Evolutionary conservation across 1,140 invertebrate genomes (phyloP).

Genomic region (Camponotus floridanus): DNA sequence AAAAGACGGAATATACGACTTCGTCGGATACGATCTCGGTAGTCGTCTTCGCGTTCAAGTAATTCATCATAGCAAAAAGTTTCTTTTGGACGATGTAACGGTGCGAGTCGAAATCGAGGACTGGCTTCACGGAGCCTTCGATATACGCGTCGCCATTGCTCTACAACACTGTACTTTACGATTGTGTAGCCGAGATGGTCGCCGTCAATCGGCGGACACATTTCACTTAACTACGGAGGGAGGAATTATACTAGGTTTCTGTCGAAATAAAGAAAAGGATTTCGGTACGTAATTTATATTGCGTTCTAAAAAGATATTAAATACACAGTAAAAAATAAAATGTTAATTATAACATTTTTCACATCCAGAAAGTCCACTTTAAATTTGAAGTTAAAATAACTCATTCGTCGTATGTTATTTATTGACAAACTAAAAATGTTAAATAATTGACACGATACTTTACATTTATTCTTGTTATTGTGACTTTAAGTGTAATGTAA

Average conservation of each 20-base stretch:
- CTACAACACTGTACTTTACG: constrained; percentile 73
- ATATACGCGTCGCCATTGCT: constrained; percentile 82
- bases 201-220: constrained; percentile 76
- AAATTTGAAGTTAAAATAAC: no score
- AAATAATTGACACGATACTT: no score
- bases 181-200: constrained; percentile 74
- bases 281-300: neutral
- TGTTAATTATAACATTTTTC: no score
- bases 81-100: constrained; percentile 84
- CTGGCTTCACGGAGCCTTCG: constrained; percentile 83
- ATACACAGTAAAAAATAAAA: no score
- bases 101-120: constrained; percentile 82
- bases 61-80: constrained; percentile 80
- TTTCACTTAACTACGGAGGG: constrained; percentile 76
- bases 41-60: constrained; percentile 85
- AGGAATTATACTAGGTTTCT: constrained; percentile 77
- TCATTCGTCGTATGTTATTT: no score
- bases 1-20: constrained; percentile 62
- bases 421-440: no score
- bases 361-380: no score
- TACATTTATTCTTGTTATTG: no score
- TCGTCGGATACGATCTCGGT: constrained; percentile 83
- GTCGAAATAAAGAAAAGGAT: neutral
- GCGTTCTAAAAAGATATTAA: neutral
- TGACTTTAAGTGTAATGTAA: no score